Base-by-base conservation (phyloP, 1,140 invertebrate genomes). In the Ostrea edulis region DNA sequence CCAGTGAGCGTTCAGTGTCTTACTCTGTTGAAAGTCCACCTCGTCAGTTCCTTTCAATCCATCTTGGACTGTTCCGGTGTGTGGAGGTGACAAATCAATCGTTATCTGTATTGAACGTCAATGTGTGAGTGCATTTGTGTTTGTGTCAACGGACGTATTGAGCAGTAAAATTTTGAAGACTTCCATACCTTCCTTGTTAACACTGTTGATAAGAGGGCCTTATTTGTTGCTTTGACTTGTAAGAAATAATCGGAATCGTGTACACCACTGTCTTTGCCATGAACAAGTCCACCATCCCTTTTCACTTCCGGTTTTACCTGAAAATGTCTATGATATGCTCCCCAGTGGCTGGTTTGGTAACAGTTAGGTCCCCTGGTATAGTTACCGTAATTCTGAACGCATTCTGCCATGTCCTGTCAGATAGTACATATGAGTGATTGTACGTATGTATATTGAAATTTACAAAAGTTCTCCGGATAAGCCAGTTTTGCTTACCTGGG, bases 201-300 rank as follows among this genome's bases (percentile, higher is more conserved):
- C 3, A 85, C 86, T 3, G 92, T 89, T 22, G 71, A 77, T 20
- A 91, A 86, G 1, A 90, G 77, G 44, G 92, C 92, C n/a, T 89
- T 85, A 84, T 91, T 92, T 17, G 86, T 90, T 7, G 87, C 92
- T 29, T 82, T 84, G 51, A 92, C 86, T 85, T 91, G 89, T 5
- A 92, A 82, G 35, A 77, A 89, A 85, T 92, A 92, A 65, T 92
- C 92, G 20, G 86, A 87, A 84, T 92, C 92, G 71, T 92, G 92
- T 20, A 84, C 25, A 17, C 90, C 92, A 9, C 35, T 25, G 58
- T 85, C 86, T 68, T 87, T 88, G 35, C 89, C 77, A 25, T 44
- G 20, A 20, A 90, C 82, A 7, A 91, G 85, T 14, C 91, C 92
- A 2, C 87, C 90, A 25, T 71, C 65, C 20, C 53, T 25, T 25